Evolutionary conservation across 2,113 vertebrate genomes (phyloP), one percentile per base, ranked within the genome.

Genomic region (Sigmodon hispidus): DNA sequence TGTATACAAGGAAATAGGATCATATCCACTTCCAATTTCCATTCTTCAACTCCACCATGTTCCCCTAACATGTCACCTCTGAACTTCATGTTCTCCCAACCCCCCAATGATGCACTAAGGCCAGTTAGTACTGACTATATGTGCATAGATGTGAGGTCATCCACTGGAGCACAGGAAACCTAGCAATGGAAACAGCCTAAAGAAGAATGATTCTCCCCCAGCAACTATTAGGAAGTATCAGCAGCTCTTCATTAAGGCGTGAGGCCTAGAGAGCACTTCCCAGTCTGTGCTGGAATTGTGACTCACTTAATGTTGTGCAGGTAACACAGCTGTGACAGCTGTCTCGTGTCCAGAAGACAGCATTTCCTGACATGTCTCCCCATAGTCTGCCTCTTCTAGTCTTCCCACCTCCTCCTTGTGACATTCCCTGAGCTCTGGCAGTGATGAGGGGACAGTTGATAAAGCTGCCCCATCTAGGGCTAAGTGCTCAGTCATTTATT

Each of bases 401-500:
- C 81, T 45, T 34, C 21, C 59, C 1, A 4, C 81, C 81, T 63
- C 57, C 59, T 61, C 80, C 59, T 55, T 63, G 24, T 63, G 26
- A 48, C 40, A 45, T 63, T 65, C 40, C 40, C 59, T 21, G 59
- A 34, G 29, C 59, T 65, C 59, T 48, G 40, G 59, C 24, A 9
- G 4, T 3, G 3, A 3, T n/a, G 0, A 45, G 0, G 5, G 73
- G n/a, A n/a, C n/a, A 13, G 48, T 34, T 65, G 31, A 65, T 34
- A 65, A 48, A 65, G 43, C 45, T 85, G 40, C 65, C 24, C 57
- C 40, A 6, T 63, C 65, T 48, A 45, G 4, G n/a, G n/a, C n/a
- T 61, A 36, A 84, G 40, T 15, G 9, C 55, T 26, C 24, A 40
- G 12, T 26, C 55, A 29, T 24, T 48, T 29, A 21, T 75, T 26